Conservation (phyloP, 2,888 invertebrate genomes). For the Dinocampus coccinellae region DNA sequence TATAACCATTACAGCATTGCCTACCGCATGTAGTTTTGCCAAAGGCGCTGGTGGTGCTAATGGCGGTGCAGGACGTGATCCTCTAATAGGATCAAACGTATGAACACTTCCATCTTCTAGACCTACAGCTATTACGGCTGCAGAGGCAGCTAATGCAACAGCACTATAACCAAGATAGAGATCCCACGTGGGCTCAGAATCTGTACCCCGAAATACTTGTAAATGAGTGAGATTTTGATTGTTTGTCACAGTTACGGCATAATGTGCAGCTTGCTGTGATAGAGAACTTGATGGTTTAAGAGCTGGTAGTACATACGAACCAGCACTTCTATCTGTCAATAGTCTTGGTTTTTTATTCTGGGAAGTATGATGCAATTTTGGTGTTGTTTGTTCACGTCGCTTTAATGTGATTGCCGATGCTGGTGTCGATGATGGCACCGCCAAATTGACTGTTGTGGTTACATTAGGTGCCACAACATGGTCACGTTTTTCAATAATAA, state of each 20-base stretch:
- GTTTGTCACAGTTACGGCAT: constrained; percentile 64
- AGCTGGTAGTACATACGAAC: constrained; percentile 59
- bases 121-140: constrained; percentile 63
- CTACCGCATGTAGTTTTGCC: constrained; percentile 64
- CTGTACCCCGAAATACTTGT: constrained; percentile 65
- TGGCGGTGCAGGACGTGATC: constrained; percentile 63
- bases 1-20: constrained; percentile 66
- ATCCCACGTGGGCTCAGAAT: constrained; percentile 64
- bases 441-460: constrained; percentile 55
- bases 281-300: constrained; percentile 61
- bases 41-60: constrained; percentile 65
- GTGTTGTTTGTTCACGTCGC: constrained; percentile 57
- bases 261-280: constrained; percentile 65
- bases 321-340: constrained; percentile 54
- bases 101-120: constrained; percentile 65
- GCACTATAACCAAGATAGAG: constrained; percentile 64
- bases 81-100: constrained; percentile 64
- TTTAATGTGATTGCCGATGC: constrained; percentile 57
- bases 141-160: constrained; percentile 65
- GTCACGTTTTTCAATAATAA: constrained; percentile 82
- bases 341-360: constrained; percentile 55
- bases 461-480: constrained; percentile 75
- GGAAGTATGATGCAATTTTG: constrained; percentile 50
- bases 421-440: constrained; percentile 45
- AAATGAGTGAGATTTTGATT: constrained; percentile 62